Conservation (phyloP, 92 coral and sea anemone genomes). For the Pocillopora grandis region DNA sequence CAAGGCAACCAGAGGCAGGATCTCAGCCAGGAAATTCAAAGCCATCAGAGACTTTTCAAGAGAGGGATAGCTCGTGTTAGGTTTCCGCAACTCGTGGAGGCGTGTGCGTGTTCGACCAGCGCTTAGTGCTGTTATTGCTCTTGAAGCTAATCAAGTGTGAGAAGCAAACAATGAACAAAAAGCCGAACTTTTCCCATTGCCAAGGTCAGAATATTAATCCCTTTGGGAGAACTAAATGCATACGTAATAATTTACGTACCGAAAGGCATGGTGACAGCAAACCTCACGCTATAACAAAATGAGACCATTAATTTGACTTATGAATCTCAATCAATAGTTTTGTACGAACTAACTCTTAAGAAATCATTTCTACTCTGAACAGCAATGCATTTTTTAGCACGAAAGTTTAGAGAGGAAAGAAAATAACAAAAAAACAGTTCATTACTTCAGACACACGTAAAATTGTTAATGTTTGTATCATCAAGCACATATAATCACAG, state of each 20-base stretch:
- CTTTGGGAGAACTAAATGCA: background rate
- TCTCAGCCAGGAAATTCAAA: background rate
- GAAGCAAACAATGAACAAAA: conserved; percentile 2
- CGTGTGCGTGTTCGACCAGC: conserved; percentile 9
- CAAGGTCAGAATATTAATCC: conserved; percentile 25
- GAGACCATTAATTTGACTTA: background rate
- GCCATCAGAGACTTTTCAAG: background rate
- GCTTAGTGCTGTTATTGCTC: background rate
- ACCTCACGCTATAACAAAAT: too few species aligned
- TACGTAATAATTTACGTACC: too few species aligned
- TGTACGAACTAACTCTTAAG: background rate
- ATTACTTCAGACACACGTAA: too few species aligned
- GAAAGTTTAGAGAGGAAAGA: background rate
- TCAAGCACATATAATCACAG: too few species aligned
- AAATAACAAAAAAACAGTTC: background rate
- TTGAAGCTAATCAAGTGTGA: conserved; percentile 33
- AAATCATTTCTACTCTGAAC: background rate
- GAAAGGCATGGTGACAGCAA: too few species aligned
- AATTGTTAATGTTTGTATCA: too few species aligned
- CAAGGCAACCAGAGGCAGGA: background rate
- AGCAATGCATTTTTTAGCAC: background rate
- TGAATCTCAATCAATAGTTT: background rate
- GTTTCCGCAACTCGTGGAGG: background rate
- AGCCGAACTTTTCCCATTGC: conserved; percentile 3
- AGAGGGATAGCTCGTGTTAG: background rate